Conservation (phyloP, 2,797 vertebrate species). For the Poecilia velifera region DNA sequence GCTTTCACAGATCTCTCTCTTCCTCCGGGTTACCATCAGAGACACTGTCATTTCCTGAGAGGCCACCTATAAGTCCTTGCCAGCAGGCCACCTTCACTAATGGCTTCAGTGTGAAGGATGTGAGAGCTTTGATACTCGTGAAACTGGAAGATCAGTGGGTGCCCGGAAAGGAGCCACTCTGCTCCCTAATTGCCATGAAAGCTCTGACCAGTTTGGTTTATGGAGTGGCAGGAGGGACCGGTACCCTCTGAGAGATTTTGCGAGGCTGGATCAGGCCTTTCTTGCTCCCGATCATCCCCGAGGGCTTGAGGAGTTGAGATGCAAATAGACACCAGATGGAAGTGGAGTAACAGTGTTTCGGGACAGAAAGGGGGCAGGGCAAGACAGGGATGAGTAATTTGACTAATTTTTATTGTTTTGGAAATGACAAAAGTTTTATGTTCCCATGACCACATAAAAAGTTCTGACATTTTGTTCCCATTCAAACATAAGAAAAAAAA, state of each 20-base stretch:
- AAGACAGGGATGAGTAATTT: slow-evolving; percentile 10
- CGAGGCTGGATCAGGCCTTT: slow-evolving; percentile 56
- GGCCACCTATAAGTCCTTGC: slow-evolving; percentile 62
- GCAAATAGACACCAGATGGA: slow-evolving; percentile 76
- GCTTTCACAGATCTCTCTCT: slow-evolving; percentile 57
- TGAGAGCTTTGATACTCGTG: slow-evolving; percentile 40
- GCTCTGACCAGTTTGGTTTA: slow-evolving; percentile 67
- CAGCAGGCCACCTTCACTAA: slow-evolving; percentile 60
- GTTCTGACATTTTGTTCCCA: too few species aligned
- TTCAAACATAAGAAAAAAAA: background rate
- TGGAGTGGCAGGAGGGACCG: slow-evolving; percentile 62
- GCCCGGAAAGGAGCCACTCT: slow-evolving; percentile 71
- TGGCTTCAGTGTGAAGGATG: slow-evolving; percentile 72
- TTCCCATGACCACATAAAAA: background rate
- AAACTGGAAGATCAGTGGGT: slow-evolving; percentile 69
- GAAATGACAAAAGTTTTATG: slow-evolving; percentile 12
- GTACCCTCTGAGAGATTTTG: slow-evolving; percentile 69
- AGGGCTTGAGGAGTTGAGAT: slow-evolving; percentile 52
- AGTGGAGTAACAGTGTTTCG: slow-evolving; percentile 46
- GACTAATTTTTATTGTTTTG: slow-evolving; percentile 27
- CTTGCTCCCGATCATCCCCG: slow-evolving; percentile 34
- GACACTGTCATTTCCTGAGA: slow-evolving; percentile 68
- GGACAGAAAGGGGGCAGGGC: slow-evolving; percentile 18
- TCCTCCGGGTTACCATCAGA: slow-evolving; percentile 55
- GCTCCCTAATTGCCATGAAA: slow-evolving; percentile 76